Evolutionary conservation across 2,888 invertebrate species (phyloP).

Genomic region (Cheilosia pagana): DNA sequence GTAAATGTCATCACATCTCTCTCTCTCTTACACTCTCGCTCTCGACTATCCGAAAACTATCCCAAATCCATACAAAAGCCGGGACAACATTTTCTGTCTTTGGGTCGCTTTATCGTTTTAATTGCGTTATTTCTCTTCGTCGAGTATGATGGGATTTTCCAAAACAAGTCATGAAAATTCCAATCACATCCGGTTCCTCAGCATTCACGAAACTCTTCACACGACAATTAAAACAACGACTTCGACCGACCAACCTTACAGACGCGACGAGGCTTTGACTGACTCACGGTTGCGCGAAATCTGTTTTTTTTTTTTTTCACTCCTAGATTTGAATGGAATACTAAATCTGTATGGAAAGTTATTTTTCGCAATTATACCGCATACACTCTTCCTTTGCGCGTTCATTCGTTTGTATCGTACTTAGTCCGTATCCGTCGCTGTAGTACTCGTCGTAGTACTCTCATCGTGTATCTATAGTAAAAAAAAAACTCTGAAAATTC

Average conservation of each 20-base stretch:
- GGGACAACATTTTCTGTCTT: constrained; percentile 25
- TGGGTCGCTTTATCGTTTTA: constrained; percentile 45
- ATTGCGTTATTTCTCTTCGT: constrained; percentile 51
- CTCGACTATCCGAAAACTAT: constrained; percentile 21
- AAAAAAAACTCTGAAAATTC: constrained; percentile 37
- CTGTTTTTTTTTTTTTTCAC: constrained; percentile 23
- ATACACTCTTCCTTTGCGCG: constrained; percentile 52
- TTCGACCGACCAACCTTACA: constrained; percentile 7
- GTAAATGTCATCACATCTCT: background rate
- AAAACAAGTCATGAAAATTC: constrained; percentile 69
- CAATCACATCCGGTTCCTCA: constrained; percentile 74
- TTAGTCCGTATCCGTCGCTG: constrained; percentile 5
- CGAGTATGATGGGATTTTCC: constrained; percentile 63
- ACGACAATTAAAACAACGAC: constrained; percentile 70
- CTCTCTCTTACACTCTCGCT: background rate
- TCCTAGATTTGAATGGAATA: constrained; percentile 59
- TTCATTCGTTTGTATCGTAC: constrained; percentile 1
- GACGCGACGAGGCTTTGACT: constrained; percentile 8
- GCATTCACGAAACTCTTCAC: constrained; percentile 69
- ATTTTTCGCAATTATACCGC: constrained; percentile 71
- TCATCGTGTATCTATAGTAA: constrained; percentile 53
- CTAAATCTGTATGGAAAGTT: constrained; percentile 72
- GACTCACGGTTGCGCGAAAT: constrained; percentile 50
- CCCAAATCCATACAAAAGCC: constrained; percentile 8
- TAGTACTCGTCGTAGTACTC: constrained; percentile 4